phyloP scores from a whole-genome alignment of 2,888 invertebrate genomes.

The Mechanitis mazaeus region DNA sequence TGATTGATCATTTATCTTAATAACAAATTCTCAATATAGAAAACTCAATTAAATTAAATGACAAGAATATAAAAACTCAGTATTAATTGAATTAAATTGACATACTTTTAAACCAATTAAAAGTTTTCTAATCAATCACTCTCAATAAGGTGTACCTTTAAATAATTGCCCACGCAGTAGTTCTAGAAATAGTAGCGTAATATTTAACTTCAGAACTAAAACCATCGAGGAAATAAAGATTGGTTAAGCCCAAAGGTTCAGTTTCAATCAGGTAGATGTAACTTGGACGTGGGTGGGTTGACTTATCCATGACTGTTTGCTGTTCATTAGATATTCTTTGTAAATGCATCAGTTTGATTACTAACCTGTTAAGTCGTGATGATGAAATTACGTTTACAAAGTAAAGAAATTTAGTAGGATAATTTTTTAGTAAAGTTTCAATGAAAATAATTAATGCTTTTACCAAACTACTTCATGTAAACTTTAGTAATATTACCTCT shows the following conservation, averaged over 20 bases:
- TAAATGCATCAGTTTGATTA: slow-evolving; percentile 24
- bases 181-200: slow-evolving; percentile 18
- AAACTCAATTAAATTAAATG: too few species aligned
- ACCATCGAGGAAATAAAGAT: slow-evolving; percentile 16
- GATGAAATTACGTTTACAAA: slow-evolving; percentile 5
- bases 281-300: slow-evolving; percentile 18
- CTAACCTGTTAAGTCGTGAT: slow-evolving; percentile 16
- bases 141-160: not conserved
- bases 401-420: not conserved
- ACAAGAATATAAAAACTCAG: too few species aligned
- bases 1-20: not conserved
- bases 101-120: not conserved
- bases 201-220: slow-evolving; percentile 21
- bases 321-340: slow-evolving; percentile 31
- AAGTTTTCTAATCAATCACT: not conserved
- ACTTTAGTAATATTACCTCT: too few species aligned
- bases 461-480: too few species aligned
- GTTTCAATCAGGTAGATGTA: slow-evolving; percentile 21
- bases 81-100: too few species aligned
- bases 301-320: slow-evolving; percentile 26
- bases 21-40: not conserved
- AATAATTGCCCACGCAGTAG: slow-evolving; percentile 13
- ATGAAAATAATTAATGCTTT: too few species aligned
- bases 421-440: not conserved
- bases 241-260: slow-evolving; percentile 7